phyloP scores from a whole-genome alignment of 2,113 vertebrate genomes.

The Thomomys bottae region DNA sequence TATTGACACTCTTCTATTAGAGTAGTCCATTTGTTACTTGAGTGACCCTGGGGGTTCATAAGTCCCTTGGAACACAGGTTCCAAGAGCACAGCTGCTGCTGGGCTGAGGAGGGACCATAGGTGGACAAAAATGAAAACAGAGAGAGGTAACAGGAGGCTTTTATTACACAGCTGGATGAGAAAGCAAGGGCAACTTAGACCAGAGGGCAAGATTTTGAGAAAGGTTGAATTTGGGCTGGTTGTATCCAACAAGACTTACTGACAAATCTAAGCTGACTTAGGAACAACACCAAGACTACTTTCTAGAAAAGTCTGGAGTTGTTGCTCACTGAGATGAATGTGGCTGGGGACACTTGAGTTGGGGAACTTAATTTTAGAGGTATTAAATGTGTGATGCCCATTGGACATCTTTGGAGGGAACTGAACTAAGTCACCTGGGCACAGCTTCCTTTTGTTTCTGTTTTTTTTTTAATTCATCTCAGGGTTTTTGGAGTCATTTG shows the following conservation, averaged over 20 bases:
- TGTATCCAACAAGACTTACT: background rate
- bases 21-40: background rate
- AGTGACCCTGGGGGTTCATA: background rate
- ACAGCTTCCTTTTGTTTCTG: background rate
- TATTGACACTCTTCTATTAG: background rate
- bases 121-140: background rate
- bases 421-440: background rate
- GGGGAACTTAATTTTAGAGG: background rate
- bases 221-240: background rate
- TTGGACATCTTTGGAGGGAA: fast-evolving
- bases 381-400: fast-evolving
- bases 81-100: background rate
- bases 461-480: background rate
- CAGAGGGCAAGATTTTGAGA: too few species aligned
- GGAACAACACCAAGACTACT: background rate
- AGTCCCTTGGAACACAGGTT: background rate
- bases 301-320: background rate
- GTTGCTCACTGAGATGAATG: background rate
- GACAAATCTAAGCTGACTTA: background rate
- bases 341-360: background rate
- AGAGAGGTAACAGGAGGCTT: too few species aligned
- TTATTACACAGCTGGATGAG: background rate
- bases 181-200: too few species aligned
- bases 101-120: background rate
- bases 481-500: background rate